A percentile compares a stretch with the other conserved stretches of the same genome.
Evolutionary conservation across 1,140 invertebrate species (phyloP).

Genomic region (Oncopodura yosiiana): DNA sequence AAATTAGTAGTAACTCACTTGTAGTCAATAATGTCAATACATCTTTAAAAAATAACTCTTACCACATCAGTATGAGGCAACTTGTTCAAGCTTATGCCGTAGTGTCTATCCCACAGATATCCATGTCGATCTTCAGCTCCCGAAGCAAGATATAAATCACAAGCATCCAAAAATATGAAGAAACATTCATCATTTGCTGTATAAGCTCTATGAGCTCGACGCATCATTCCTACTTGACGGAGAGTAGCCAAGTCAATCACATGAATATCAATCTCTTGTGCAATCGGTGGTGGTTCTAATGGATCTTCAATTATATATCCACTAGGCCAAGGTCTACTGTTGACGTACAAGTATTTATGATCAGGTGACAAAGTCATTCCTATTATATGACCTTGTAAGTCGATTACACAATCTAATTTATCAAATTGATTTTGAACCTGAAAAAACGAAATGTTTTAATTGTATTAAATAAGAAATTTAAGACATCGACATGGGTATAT

Average conservation of each 20-base stretch:
- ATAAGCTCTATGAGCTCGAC: slow-evolving; percentile 73
- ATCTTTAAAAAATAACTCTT: too few species aligned
- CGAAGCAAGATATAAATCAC: slow-evolving; percentile 74
- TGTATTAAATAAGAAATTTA: not conserved
- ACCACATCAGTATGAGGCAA: too few species aligned
- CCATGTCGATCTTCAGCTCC: slow-evolving; percentile 78
- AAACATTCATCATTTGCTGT: slow-evolving; percentile 81
- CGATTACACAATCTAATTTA: slow-evolving; percentile 65
- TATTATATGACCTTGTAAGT: slow-evolving; percentile 80
- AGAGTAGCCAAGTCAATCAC: slow-evolving; percentile 73
- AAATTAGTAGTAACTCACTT: too few species aligned
- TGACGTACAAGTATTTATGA: slow-evolving; percentile 67
- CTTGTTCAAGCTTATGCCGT: slow-evolving; percentile 45
- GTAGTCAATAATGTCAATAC: slow-evolving; percentile 61
- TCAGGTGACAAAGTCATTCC: slow-evolving; percentile 74
- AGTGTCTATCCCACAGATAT: slow-evolving; percentile 55
- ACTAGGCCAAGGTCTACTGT: slow-evolving; percentile 74
- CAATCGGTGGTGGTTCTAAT: slow-evolving; percentile 71
- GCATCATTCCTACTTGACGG: slow-evolving; percentile 60
- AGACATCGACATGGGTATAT: not conserved
- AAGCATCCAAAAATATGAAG: slow-evolving; percentile 80
- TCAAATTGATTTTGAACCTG: not conserved
- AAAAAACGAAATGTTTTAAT: too few species aligned
- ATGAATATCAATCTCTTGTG: slow-evolving; percentile 84
- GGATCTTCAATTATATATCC: slow-evolving; percentile 64